These are phyloP conservation scores for Pholis gunnellus DNA, from an alignment of 2,113 vertebrate genomes.

Conservation along the genomic window DNA sequence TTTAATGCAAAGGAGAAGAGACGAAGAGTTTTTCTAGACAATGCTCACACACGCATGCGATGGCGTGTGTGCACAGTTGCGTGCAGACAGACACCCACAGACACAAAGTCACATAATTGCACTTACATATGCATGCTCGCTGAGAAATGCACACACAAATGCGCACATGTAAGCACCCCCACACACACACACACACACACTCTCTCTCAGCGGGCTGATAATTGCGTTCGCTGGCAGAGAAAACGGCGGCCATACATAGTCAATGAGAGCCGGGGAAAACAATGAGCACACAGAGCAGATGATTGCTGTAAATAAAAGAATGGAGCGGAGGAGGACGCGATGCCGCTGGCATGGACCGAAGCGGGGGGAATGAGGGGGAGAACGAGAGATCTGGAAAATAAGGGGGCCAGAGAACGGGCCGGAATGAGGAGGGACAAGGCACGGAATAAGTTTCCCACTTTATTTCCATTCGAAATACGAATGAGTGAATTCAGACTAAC, in stretches of 20 bases:
- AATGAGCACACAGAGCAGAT: conserved; percentile 49
- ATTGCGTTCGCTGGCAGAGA: conserved; percentile 48
- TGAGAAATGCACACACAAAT: conserved; percentile 10
- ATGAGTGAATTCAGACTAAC: not conserved
- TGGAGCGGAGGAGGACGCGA: conserved; percentile 42
- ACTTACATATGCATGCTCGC: conserved; percentile 19
- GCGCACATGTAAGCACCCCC: not conserved
- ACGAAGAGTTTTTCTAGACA: not conserved
- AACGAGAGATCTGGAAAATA: not conserved
- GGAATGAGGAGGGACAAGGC: not conserved
- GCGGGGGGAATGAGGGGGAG: conserved; percentile 2
- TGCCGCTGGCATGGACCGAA: conserved; percentile 21
- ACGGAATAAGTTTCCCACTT: not conserved
- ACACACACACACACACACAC: not conserved
- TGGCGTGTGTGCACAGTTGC: conserved; percentile 13
- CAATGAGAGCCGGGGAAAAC: conserved; percentile 57
- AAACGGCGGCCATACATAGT: conserved; percentile 51
- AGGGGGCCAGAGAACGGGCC: not conserved
- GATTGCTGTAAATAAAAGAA: conserved; percentile 72
- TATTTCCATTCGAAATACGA: conserved; percentile 8
- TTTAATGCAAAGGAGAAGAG: not conserved
- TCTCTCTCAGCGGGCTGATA: not conserved
- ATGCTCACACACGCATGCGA: not conserved
- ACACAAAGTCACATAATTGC: conserved; percentile 17
- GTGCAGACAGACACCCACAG: conserved; percentile 26